phyloP scores from a whole-genome alignment of 2,113 vertebrate genomes.

The Spea multiplicata region DNA sequence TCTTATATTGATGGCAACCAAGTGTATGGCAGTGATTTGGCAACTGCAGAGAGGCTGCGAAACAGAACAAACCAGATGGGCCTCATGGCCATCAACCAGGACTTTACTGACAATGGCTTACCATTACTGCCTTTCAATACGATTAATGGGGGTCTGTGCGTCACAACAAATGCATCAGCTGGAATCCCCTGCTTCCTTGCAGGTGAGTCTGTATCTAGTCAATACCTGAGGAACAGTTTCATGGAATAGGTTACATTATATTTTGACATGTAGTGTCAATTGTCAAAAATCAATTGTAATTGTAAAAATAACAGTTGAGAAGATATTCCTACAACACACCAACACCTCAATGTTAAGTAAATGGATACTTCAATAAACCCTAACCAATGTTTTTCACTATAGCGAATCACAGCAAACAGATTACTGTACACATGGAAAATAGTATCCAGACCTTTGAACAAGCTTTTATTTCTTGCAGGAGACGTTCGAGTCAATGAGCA shows the following conservation, averaged over 20 bases:
- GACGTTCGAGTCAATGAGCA: conserved; percentile 78
- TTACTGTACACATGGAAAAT: too few species aligned
- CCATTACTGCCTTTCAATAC: conserved; percentile 70
- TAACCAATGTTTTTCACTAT: too few species aligned
- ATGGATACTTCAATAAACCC: too few species aligned
- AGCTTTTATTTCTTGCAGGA: conserved; percentile 58
- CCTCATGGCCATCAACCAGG: conserved; percentile 71
- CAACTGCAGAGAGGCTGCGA: conserved; percentile 64
- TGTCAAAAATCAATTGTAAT: too few species aligned
- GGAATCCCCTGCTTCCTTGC: conserved; percentile 64
- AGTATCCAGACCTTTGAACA: too few species aligned
- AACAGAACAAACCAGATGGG: conserved; percentile 72
- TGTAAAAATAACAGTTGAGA: too few species aligned
- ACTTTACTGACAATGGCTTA: conserved; percentile 66
- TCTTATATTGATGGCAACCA: conserved; percentile 82
- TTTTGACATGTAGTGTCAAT: too few species aligned
- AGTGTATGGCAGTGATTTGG: conserved; percentile 81
- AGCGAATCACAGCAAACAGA: too few species aligned
- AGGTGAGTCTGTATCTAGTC: conserved; percentile 51
- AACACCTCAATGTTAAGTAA: too few species aligned
- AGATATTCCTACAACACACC: too few species aligned
- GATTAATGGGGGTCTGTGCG: conserved; percentile 55
- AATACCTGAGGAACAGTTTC: too few species aligned
- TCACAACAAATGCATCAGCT: conserved; percentile 47
- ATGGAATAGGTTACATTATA: too few species aligned